phyloP scores from a whole-genome alignment of 2,113 vertebrate genomes.

The Cariama cristata region DNA sequence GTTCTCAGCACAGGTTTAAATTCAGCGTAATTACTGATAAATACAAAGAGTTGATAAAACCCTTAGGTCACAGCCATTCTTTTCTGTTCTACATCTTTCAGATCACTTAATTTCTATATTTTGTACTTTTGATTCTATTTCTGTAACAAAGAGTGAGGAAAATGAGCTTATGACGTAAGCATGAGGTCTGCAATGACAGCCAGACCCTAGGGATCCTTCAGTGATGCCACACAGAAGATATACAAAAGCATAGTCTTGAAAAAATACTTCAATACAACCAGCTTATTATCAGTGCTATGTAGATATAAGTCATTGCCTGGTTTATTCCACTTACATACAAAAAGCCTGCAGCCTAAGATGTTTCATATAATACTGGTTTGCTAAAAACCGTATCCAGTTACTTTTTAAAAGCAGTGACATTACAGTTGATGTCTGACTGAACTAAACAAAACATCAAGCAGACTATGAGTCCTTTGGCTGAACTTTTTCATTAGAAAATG shows the following conservation, averaged over 20 bases:
- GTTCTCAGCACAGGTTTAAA: background rate
- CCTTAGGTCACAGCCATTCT: background rate
- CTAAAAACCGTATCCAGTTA: background rate
- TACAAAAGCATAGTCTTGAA: background rate
- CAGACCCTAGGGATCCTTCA: background rate
- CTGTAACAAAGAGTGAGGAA: background rate
- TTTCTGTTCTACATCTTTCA: background rate
- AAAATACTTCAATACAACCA: background rate
- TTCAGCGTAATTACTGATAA: background rate
- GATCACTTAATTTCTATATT: background rate
- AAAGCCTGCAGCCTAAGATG: background rate
- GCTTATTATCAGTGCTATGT: background rate
- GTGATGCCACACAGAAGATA: background rate
- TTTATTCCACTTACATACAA: background rate
- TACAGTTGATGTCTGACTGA: background rate
- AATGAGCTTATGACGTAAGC: background rate
- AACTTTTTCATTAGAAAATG: background rate
- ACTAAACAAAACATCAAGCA: constrained; percentile 7
- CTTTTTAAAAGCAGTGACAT: background rate
- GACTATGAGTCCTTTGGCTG: background rate
- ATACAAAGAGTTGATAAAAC: background rate
- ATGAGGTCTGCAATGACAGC: background rate
- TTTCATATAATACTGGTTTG: background rate
- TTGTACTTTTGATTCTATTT: background rate
- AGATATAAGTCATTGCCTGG: background rate